A percentile compares a stretch with the other conserved stretches of the same genome.
These are phyloP conservation scores for Arvicanthis niloticus DNA, from an alignment of 2,113 vertebrate genomes.

Conservation along the genomic window DNA sequence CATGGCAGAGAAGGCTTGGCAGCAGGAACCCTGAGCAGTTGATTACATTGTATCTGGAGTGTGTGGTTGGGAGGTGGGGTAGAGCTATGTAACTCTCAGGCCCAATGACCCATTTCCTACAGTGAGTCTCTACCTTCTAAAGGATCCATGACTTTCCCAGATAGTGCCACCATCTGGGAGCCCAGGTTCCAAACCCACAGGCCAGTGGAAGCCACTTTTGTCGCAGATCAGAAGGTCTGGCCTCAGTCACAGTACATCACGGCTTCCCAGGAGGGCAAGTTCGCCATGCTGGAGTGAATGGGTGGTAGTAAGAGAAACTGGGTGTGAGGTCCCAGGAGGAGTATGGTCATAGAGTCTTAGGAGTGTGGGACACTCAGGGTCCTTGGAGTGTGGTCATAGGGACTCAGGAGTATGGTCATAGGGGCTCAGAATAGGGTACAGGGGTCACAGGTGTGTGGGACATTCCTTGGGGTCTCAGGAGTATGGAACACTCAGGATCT, in stretches of 20 bases:
- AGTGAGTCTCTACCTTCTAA: background rate
- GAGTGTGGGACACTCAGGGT: background rate
- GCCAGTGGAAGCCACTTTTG: background rate
- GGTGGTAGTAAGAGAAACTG: background rate
- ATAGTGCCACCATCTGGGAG: background rate
- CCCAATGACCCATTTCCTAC: background rate
- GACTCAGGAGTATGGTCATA: background rate
- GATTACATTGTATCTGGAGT: too few species aligned
- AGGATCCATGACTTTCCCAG: background rate
- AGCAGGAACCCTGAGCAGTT: background rate
- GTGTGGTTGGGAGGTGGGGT: background rate
- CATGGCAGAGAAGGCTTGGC: background rate
- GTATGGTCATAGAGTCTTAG: background rate
- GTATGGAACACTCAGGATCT: too few species aligned
- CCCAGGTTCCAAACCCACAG: too few species aligned
- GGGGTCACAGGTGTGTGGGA: background rate
- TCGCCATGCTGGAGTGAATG: accelerated
- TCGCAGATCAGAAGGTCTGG: too few species aligned
- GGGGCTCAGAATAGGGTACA: background rate
- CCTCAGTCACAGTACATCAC: accelerated
- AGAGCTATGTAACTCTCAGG: too few species aligned
- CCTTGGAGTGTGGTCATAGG: background rate
- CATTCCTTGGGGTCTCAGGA: background rate
- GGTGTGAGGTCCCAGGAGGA: background rate
- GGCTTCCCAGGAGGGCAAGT: accelerated